Conservation (phyloP, 2,113 vertebrate genomes). For the Forbesichthys agassizii region DNA sequence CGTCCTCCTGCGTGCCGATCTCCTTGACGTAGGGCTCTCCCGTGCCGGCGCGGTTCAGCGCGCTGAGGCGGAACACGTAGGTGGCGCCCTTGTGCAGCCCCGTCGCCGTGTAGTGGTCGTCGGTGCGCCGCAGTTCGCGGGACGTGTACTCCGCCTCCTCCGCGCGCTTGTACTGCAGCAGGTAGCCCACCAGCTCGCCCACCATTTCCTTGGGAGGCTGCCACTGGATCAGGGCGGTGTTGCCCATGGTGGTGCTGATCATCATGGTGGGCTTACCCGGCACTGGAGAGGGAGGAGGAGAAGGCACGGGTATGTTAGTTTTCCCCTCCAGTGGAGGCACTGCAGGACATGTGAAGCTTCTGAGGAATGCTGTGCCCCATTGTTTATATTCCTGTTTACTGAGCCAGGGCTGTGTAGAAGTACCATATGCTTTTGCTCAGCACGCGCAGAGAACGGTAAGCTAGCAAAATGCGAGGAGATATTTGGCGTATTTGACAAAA, state of each 20-base stretch:
- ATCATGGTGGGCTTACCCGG: conserved; percentile 96
- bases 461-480: no score
- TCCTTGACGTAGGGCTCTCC: conserved; percentile 93
- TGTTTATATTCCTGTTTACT: no score
- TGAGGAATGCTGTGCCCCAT: no score
- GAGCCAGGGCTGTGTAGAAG: no score
- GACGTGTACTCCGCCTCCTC: conserved; percentile 86
- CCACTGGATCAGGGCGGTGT: conserved; percentile 98
- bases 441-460: no score
- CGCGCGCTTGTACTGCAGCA: conserved; percentile 88
- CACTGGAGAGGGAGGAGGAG: conserved; percentile 72
- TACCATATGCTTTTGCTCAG: no score
- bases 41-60: conserved; percentile 89
- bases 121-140: conserved; percentile 85
- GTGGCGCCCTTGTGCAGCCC: conserved; percentile 93
- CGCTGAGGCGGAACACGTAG: conserved; percentile 89
- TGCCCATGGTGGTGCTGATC: conserved; percentile 94
- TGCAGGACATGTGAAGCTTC: no score
- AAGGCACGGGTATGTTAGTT: neutral
- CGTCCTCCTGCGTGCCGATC: conserved; percentile 87
- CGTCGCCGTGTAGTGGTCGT: conserved; percentile 91
- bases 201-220: conserved; percentile 96
- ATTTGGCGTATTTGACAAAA: no score
- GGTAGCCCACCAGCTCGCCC: conserved; percentile 93
- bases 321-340: neutral